Conservation (phyloP, 2,113 vertebrate species). For the Bubo scandiacus region DNA sequence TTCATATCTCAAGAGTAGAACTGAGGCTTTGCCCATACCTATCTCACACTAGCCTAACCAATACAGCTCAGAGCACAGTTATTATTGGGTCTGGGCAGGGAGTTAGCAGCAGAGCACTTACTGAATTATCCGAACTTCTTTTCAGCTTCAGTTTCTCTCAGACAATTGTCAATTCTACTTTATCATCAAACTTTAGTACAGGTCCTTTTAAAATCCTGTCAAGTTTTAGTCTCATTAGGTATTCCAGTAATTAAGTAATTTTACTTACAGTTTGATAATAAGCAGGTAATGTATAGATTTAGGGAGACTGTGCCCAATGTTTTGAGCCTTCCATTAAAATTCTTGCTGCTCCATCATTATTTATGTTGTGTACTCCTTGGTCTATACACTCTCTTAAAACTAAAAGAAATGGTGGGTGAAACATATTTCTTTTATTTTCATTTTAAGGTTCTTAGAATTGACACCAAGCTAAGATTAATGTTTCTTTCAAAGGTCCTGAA, state of each 20-base stretch:
- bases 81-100: neutral
- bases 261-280: neutral
- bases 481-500: neutral
- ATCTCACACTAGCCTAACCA: neutral
- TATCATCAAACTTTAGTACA: neutral
- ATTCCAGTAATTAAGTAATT: neutral
- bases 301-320: neutral
- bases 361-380: neutral
- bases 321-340: neutral
- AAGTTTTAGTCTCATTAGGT: neutral
- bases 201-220: neutral
- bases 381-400: neutral
- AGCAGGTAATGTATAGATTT: neutral
- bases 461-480: neutral
- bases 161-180: neutral
- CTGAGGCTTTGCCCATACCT: neutral
- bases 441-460: neutral
- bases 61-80: neutral
- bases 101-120: neutral
- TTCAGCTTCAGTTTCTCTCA: neutral
- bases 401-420: neutral
- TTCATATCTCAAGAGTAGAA: neutral
- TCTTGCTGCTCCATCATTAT: neutral
- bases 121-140: neutral
- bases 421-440: neutral